Conservation (phyloP, 1,140 invertebrate species). For the fruit fly (Drosophila melanogaster) region DNA sequence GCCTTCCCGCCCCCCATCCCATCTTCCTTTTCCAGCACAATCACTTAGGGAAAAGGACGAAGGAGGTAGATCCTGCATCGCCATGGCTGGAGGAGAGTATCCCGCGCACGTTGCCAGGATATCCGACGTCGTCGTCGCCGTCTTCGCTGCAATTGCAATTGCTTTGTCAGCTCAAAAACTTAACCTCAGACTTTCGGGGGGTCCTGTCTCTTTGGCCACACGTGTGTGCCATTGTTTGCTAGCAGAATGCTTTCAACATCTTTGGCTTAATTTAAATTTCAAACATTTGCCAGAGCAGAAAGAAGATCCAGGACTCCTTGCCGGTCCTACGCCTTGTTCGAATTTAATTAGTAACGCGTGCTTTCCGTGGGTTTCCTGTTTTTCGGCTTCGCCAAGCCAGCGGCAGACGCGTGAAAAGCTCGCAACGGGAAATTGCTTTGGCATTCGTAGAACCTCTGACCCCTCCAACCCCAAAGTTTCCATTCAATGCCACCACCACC, state of each 20-base stretch:
- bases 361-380: conserved; percentile 72
- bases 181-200: conserved; percentile 66
- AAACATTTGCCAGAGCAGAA: conserved; percentile 53
- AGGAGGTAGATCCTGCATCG: background rate
- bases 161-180: conserved; percentile 82
- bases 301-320: background rate
- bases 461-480: background rate
- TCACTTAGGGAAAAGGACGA: conserved; percentile 3
- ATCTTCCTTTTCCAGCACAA: conserved; percentile 3
- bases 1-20: background rate
- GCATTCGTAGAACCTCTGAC: conserved; percentile 23
- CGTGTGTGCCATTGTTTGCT: conserved; percentile 58
- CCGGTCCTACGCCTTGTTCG: conserved; percentile 37
- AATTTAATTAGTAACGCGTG: conserved; percentile 80
- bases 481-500: background rate
- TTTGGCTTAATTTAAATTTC: conserved; percentile 71
- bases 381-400: conserved; percentile 53
- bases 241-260: conserved; percentile 3
- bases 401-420: conserved; percentile 49
- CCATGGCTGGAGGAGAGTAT: conserved; percentile 40
- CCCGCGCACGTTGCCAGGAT: conserved; percentile 76
- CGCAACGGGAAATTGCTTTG: conserved; percentile 64
- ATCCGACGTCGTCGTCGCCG: conserved; percentile 62
- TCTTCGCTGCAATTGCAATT: conserved; percentile 72
- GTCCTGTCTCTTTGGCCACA: conserved; percentile 25